phyloP scores from a whole-genome alignment of 2,888 invertebrate genomes.

The Ceramica pisi region DNA sequence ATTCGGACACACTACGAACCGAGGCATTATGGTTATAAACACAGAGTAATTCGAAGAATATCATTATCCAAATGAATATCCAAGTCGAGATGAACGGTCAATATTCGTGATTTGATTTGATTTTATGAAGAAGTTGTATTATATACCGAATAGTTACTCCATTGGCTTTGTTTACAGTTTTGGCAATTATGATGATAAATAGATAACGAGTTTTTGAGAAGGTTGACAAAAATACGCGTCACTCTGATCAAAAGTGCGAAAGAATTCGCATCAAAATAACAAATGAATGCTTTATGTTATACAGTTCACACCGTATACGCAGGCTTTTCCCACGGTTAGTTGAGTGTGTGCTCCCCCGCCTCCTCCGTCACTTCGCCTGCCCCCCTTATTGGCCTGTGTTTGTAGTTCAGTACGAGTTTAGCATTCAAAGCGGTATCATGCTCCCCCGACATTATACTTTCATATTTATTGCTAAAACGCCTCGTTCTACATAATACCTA shows the following conservation, averaged over 20 bases:
- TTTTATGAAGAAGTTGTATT: slow-evolving; percentile 63
- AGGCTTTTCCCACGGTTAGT: slow-evolving; percentile 87
- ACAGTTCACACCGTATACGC: slow-evolving; percentile 82
- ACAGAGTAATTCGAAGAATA: slow-evolving; percentile 89
- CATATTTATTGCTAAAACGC: slow-evolving; percentile 88
- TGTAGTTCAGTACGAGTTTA: slow-evolving; percentile 88
- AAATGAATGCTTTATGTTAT: slow-evolving; percentile 80
- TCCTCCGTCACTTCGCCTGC: slow-evolving; percentile 66
- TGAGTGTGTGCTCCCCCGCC: slow-evolving; percentile 79
- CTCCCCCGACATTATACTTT: slow-evolving; percentile 87
- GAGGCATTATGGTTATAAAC: slow-evolving; percentile 88
- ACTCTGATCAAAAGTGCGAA: slow-evolving; percentile 67
- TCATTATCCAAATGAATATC: slow-evolving; percentile 89
- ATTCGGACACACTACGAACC: slow-evolving; percentile 87
- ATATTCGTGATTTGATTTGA: slow-evolving; percentile 77
- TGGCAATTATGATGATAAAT: slow-evolving; percentile 10
- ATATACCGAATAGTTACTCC: slow-evolving; percentile 39
- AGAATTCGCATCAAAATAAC: slow-evolving; percentile 83
- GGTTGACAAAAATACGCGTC: slow-evolving; percentile 38
- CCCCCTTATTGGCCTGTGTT: slow-evolving; percentile 79
- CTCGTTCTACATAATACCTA: slow-evolving; percentile 76
- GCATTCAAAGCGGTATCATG: slow-evolving; percentile 88
- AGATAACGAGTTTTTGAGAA: slow-evolving; percentile 17
- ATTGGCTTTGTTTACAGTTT: slow-evolving; percentile 30
- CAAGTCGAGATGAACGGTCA: slow-evolving; percentile 77